phyloP scores from a whole-genome alignment of 2,797 vertebrate genomes.

The Xenopus petersii region DNA sequence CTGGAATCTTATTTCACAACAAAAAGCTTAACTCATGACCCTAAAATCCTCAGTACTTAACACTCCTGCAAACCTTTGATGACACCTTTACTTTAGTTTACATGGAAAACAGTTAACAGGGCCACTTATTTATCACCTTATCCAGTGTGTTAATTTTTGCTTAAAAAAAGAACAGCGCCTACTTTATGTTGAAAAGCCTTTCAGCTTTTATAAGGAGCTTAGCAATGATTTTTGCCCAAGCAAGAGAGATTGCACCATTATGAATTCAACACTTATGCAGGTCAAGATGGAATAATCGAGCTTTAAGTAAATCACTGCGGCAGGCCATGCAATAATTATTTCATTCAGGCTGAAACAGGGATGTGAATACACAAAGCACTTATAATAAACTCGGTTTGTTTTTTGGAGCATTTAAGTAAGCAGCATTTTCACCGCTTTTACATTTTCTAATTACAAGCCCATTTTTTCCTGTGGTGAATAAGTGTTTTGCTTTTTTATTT shows the following conservation, averaged over 20 bases:
- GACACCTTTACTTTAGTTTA: too few species aligned
- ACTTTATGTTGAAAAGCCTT: too few species aligned
- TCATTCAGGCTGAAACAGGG: slow-evolving; percentile 5
- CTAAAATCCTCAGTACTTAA: too few species aligned
- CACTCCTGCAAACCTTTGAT: too few species aligned
- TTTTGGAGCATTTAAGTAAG: slow-evolving; percentile 4
- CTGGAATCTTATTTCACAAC: too few species aligned
- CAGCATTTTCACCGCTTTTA: too few species aligned
- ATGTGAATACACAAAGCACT: slow-evolving; percentile 23
- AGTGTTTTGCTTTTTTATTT: slow-evolving; percentile 1
- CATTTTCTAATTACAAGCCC: not conserved
- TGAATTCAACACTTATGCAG: slow-evolving; percentile 15
- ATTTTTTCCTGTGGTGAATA: slow-evolving; percentile 7
- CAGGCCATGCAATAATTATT: slow-evolving; percentile 14
- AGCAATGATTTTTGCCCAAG: slow-evolving; percentile 3
- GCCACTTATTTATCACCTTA: too few species aligned
- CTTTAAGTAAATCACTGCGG: slow-evolving; percentile 26
- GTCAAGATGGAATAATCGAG: slow-evolving; percentile 20
- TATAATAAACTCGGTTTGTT: slow-evolving; percentile 15
- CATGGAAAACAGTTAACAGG: too few species aligned
- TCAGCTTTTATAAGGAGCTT: not conserved
- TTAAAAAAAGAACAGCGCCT: too few species aligned
- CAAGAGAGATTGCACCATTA: not conserved
- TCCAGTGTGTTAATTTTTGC: too few species aligned
- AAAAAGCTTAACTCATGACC: too few species aligned